A percentile compares a stretch with the other conserved stretches of the same genome.
Evolutionary conservation across 2,888 invertebrate species (phyloP).

Genomic region (Heliconius aoede): DNA sequence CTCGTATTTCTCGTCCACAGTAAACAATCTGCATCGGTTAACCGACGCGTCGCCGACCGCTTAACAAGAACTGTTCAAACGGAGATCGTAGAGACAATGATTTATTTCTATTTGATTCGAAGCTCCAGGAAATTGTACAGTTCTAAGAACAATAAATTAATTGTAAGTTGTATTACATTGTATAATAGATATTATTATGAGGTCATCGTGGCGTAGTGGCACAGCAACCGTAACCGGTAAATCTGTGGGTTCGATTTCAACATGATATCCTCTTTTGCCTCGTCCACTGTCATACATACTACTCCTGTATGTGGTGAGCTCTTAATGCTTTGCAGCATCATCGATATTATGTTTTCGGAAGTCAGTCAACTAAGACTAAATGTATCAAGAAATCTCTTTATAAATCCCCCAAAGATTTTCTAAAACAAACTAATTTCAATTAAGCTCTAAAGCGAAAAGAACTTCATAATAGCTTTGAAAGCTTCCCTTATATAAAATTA

Average conservation of each 20-base stretch:
- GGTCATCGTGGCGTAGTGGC: too few species aligned
- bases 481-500: slow-evolving; percentile 1
- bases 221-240: too few species aligned
- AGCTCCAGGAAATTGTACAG: background rate
- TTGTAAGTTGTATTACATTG: background rate
- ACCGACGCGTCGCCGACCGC: slow-evolving; percentile 8
- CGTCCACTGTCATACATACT: too few species aligned
- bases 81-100: background rate
- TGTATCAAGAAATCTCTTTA: background rate
- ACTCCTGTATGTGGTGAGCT: too few species aligned
- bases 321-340: too few species aligned
- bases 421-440: slow-evolving; percentile 16
- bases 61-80: slow-evolving; percentile 17
- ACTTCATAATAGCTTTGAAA: background rate
- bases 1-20: background rate
- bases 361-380: background rate
- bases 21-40: slow-evolving; percentile 13
- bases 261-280: too few species aligned
- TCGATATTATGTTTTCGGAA: too few species aligned
- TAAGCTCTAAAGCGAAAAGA: background rate
- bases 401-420: background rate
- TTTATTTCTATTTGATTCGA: slow-evolving; percentile 10
- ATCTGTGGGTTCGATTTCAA: too few species aligned
- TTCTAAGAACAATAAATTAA: background rate
- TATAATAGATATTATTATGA: too few species aligned